Conservation (phyloP, 2,797 vertebrate species). For the Schizopygopsis malacanthus region DNA sequence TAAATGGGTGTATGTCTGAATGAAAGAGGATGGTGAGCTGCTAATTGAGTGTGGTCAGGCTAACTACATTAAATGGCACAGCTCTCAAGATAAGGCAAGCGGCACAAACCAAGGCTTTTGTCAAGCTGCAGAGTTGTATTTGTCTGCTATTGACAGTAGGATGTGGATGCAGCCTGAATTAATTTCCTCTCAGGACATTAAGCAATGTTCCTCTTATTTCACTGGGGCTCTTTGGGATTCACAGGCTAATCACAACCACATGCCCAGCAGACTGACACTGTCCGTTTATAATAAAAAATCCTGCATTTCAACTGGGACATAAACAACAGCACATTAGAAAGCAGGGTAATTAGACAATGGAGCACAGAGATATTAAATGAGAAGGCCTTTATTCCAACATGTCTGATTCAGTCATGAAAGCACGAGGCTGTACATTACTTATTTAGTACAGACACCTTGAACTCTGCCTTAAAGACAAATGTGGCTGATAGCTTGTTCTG, state of each 20-base stretch:
- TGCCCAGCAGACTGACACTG: slow-evolving; percentile 14
- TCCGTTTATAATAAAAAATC: slow-evolving; percentile 30
- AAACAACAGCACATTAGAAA: slow-evolving; percentile 36
- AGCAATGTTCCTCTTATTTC: slow-evolving; percentile 35
- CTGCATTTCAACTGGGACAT: neutral
- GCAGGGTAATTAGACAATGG: neutral
- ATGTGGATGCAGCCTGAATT: slow-evolving; percentile 3
- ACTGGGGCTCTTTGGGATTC: slow-evolving; percentile 23
- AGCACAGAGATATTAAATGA: neutral
- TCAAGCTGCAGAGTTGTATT: slow-evolving; percentile 1
- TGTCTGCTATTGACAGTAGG: slow-evolving; percentile 14
- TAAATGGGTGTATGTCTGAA: neutral
- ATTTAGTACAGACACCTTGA: neutral
- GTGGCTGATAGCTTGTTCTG: neutral
- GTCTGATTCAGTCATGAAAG: slow-evolving; percentile 2
- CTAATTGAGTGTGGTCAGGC: slow-evolving; percentile 5
- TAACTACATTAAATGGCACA: neutral
- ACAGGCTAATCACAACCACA: neutral
- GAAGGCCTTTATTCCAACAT: neutral
- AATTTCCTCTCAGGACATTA: slow-evolving; percentile 40
- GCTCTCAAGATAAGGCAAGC: neutral
- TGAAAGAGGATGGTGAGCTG: neutral
- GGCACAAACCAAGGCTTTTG: neutral
- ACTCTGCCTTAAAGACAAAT: slow-evolving; percentile 8
- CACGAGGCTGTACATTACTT: neutral